Conservation (phyloP, 2,888 invertebrate genomes). For the Zonitis immaculata region DNA sequence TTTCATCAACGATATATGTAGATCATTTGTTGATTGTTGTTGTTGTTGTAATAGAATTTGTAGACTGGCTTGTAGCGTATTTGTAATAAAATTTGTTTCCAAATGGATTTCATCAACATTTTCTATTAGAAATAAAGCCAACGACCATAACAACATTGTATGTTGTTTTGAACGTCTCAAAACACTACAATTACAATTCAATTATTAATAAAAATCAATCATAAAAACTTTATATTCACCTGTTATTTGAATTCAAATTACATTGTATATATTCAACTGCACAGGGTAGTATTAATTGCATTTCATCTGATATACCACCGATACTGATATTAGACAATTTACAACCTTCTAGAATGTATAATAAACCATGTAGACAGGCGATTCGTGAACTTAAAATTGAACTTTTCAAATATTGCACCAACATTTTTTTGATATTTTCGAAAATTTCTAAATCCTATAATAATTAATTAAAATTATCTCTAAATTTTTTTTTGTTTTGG, state of each 20-base stretch:
- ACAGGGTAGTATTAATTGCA: slow-evolving; percentile 51
- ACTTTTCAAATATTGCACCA: slow-evolving; percentile 59
- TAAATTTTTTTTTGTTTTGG: no score
- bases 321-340: slow-evolving; percentile 49
- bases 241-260: slow-evolving; percentile 46
- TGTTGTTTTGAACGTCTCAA: slow-evolving; percentile 55
- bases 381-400: slow-evolving; percentile 59
- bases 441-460: slow-evolving; percentile 55
- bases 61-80: slow-evolving; percentile 56
- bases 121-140: slow-evolving; percentile 72
- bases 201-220: slow-evolving; percentile 8
- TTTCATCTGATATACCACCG: slow-evolving; percentile 49
- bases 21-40: slow-evolving; percentile 13
- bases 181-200: slow-evolving; percentile 27
- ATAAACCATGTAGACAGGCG: slow-evolving; percentile 60
- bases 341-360: slow-evolving; percentile 62
- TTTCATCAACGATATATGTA: slow-evolving; percentile 37
- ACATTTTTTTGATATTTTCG: slow-evolving; percentile 58
- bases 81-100: slow-evolving; percentile 55
- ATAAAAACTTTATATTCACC: slow-evolving; percentile 35
- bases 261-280: slow-evolving; percentile 54
- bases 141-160: slow-evolving; percentile 66
- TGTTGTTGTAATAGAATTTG: slow-evolving; percentile 46
- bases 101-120: slow-evolving; percentile 62
- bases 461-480: neutral